Conservation (phyloP, 2,113 vertebrate species). For the Engraulis encrasicolus region DNA sequence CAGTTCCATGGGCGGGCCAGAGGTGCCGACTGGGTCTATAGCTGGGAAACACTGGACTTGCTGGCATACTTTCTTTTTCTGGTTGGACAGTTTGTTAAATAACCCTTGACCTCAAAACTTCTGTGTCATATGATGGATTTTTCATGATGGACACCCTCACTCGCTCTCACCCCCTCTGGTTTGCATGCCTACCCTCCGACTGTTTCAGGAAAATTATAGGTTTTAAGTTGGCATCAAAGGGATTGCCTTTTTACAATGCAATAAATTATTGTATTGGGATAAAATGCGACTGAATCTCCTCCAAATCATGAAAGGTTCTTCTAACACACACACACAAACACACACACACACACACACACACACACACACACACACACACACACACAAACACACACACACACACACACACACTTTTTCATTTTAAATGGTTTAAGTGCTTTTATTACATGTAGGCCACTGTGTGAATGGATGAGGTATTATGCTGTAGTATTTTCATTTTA, state of each 20-base stretch:
- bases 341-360: neutral
- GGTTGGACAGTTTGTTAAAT: neutral
- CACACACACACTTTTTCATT: too few relatives aligned
- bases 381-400: too few relatives aligned
- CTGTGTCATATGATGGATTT: too few relatives aligned
- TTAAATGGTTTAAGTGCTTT: neutral
- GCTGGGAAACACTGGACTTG: slow-evolving; percentile 46
- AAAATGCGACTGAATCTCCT: slow-evolving; percentile 61
- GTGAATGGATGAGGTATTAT: too few relatives aligned
- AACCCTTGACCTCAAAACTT: neutral
- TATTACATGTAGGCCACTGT: too few relatives aligned
- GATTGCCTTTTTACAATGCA: slow-evolving; percentile 60
- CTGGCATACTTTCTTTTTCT: neutral
- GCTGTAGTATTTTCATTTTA: too few relatives aligned
- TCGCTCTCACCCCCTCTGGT: neutral
- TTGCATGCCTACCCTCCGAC: neutral
- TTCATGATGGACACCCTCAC: neutral
- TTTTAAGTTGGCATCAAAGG: too few relatives aligned
- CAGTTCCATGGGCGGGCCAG: too few relatives aligned
- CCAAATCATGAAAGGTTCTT: slow-evolving; percentile 44
- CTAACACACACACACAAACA: too few relatives aligned
- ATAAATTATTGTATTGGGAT: slow-evolving; percentile 68
- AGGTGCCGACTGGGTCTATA: too few relatives aligned
- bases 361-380: neutral
- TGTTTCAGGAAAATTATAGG: neutral